Base-by-base conservation (phyloP, 2,888 invertebrate genomes). In the Lutraria lutraria region DNA sequence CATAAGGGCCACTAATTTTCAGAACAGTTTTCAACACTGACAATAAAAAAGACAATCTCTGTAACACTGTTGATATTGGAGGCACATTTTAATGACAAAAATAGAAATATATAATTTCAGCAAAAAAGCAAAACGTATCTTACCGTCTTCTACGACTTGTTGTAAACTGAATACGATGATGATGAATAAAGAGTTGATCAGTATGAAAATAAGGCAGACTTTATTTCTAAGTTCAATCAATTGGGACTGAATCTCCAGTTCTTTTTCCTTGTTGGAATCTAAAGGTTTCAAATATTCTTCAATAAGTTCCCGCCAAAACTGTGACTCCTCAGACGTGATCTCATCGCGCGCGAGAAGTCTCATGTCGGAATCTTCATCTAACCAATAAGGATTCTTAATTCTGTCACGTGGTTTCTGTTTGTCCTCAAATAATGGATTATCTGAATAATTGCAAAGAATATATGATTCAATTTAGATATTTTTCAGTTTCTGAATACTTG, bases 181-280 rank as follows among this genome's bases (percentile, higher is more conserved):
- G 96, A 99, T 99, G 98, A 99, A 99, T 96, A 99, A 98, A 93
- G 99, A 99, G 97, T 99, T 99, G 97, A 99, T 97, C 98, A 99
- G 99, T 97, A 99, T 98, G 97, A 99, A 99, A 15, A 94, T 94
- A 56, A 96, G 91, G 89, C 94, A 95, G 10, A 93, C 92, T 96
- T 98, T 98, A 97, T 99, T 99, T 96, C 99, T 98, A 96, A 99
- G 97, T 97, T 99, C 99, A 97, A 98, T 98, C 96, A 99, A 97
- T 0, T 94, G 92, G 0, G 89, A 90, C 60, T 94, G 93, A 10
- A 95, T 92, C 54, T 95, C 93, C 72, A 94, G 90, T 89, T 98
- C 98, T 81, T 94, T 89, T 86, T 98, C 98, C 95, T 98, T 98
- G 96, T 99, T 98, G 95, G 98, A 98, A 96, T 99, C 98, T 94